Evolutionary conservation across 2,888 invertebrate genomes (phyloP).

Genomic region (Limnephilus rhombicus): DNA sequence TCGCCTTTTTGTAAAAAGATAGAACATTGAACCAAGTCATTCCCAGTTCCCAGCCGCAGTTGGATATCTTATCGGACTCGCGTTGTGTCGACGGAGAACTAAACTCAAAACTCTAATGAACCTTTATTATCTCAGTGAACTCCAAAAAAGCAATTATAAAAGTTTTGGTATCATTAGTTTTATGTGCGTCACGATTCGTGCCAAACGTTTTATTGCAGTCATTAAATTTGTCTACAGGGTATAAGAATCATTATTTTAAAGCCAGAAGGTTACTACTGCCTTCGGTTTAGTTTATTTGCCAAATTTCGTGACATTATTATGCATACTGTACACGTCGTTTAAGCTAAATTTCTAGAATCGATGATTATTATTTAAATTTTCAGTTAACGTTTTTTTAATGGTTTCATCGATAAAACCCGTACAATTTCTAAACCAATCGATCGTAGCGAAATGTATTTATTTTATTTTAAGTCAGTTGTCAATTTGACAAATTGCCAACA

Average conservation of each 20-base stretch:
- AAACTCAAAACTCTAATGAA: background rate
- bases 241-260: background rate
- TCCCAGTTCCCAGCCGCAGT: background rate
- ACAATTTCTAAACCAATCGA: background rate
- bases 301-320: background rate
- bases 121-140: background rate
- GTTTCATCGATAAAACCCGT: background rate
- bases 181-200: background rate
- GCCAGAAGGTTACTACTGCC: background rate
- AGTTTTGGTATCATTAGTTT: background rate
- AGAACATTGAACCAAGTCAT: background rate
- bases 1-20: background rate
- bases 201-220: conserved; percentile 6
- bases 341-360: background rate
- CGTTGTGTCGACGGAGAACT: background rate
- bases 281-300: background rate
- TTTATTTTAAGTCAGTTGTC: background rate
- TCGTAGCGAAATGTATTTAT: background rate
- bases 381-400: background rate
- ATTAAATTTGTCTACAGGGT: background rate
- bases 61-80: background rate
- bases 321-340: background rate
- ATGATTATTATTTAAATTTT: background rate
- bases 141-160: background rate
- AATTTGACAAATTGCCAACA: background rate